phyloP scores from a whole-genome alignment of 1,140 invertebrate genomes.

The Aphidius ervi region DNA sequence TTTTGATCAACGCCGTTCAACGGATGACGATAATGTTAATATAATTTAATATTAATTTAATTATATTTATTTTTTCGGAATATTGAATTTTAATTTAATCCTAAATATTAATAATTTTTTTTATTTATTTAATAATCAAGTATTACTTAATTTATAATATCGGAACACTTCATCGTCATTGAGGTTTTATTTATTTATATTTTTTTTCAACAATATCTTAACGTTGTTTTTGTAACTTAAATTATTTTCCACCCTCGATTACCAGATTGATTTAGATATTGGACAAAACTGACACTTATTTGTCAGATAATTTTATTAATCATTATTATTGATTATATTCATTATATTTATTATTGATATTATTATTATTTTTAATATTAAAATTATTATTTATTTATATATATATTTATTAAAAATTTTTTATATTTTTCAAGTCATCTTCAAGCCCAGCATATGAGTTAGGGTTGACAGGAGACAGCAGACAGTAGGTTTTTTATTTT shows the following conservation, averaged over 20 bases:
- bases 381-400: too few species aligned
- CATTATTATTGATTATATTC: too few species aligned
- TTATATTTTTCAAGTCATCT: conserved; percentile 18
- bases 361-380: not conserved
- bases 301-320: too few species aligned
- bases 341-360: not conserved
- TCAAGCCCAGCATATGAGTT: conserved; percentile 25
- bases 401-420: conserved; percentile 5
- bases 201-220: conserved; percentile 14
- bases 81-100: not conserved
- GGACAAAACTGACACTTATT: too few species aligned
- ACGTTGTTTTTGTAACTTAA: not conserved
- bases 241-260: conserved; percentile 2
- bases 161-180: conserved; percentile 26
- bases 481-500: conserved; percentile 1
- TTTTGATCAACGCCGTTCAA: not conserved
- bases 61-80: not conserved
- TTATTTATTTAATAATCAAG: conserved; percentile 5
- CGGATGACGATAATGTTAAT: too few species aligned
- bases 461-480: conserved; percentile 19
- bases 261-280: too few species aligned
- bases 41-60: not conserved
- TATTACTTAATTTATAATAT: conserved; percentile 11
- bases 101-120: conserved; percentile 6
- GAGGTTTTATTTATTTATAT: conserved; percentile 13